Evolutionary conservation across 2,113 vertebrate species (phyloP), one percentile per base, ranked within the genome.

Genomic region (Lonchura striata): DNA sequence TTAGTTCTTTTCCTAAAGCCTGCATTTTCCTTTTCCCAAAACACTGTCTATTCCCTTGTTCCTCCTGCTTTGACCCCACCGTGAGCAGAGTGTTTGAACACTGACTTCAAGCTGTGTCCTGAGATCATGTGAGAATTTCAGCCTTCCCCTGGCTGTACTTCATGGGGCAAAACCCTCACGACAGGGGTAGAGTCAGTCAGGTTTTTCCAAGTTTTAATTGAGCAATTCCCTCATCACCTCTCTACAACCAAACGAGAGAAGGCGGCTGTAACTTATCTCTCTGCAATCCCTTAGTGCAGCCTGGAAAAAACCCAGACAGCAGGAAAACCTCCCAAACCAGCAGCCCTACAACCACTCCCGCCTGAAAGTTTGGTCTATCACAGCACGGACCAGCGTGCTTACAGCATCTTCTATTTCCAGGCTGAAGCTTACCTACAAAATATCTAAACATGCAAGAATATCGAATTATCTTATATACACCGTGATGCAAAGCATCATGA

Each of bases 381-480:
- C 61, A 19, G 24, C 28, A 12, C 15, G 12, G 20, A 53, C 8
- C 15, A 2, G 23, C 2, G 2, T 7, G 3, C 5, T 35, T 19
- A 25, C n/a, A 79, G 3, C 30, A 1, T 24, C 15, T 49, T 15
- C 1, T 9, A 2, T 24, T 65, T 50, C 21, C 18, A 42, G 15
- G 22, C 2, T 27, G 86, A 75, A 59, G 71, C 35, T 44, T 13
- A 30, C 0, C 0, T 13, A 18, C 24, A 12, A 53, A 65, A 25
- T 0, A 11, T 6, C 39, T 5, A 30, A n/a, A 21, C 1, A 3
- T 0, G 4, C 13, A 53, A 57, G 76, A 35, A 42, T 7, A 37
- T 0, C 4, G 1, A 33, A 49, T 27, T 12, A 13, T 7, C 8
- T 84, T 11, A 9, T 14, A 9, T 8, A 42, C 2, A 35, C 5